Evolutionary conservation across 30 jellyfish, hydroid and myxozoan species (phyloP).

Genomic region (Sanderia malayensis): DNA sequence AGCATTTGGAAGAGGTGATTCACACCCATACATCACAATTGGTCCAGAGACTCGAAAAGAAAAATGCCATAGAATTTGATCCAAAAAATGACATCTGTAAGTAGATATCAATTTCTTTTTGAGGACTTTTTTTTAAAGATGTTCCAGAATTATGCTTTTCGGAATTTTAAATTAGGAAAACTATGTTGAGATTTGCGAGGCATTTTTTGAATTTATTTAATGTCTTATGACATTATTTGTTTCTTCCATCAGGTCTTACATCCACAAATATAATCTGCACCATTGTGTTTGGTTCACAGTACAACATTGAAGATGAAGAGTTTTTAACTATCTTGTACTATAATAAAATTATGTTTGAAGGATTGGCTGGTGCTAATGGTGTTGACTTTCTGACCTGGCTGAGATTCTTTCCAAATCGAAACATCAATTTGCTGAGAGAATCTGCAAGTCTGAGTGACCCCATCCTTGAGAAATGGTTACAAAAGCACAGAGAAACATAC

Average conservation of each 20-base stretch:
- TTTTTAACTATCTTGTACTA: constrained; percentile 30
- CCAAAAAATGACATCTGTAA: constrained; percentile 60
- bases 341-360: constrained; percentile 49
- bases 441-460: constrained; percentile 68
- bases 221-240: not conserved
- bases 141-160: not conserved
- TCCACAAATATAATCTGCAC: constrained; percentile 47
- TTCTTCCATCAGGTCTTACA: constrained; percentile 22
- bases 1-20: constrained; percentile 29
- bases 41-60: constrained; percentile 17
- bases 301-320: constrained; percentile 53
- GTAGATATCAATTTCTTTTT: not conserved
- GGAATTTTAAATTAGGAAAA: not conserved
- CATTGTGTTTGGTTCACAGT: constrained; percentile 35
- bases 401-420: constrained; percentile 44
- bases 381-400: constrained; percentile 56
- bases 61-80: constrained; percentile 28
- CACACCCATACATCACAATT: constrained; percentile 28
- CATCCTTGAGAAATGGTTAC: constrained; percentile 48
- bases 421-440: constrained; percentile 35
- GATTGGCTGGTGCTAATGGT: constrained; percentile 56
- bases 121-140: too few species aligned
- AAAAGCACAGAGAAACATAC: constrained; percentile 51
- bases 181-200: not conserved
- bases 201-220: not conserved